Percentiles rank a stretch among this genome's conserved stretches.
Evolutionary conservation across 2,888 invertebrate species (phyloP).

Genomic region (Sphaerophoria rueppellii): DNA sequence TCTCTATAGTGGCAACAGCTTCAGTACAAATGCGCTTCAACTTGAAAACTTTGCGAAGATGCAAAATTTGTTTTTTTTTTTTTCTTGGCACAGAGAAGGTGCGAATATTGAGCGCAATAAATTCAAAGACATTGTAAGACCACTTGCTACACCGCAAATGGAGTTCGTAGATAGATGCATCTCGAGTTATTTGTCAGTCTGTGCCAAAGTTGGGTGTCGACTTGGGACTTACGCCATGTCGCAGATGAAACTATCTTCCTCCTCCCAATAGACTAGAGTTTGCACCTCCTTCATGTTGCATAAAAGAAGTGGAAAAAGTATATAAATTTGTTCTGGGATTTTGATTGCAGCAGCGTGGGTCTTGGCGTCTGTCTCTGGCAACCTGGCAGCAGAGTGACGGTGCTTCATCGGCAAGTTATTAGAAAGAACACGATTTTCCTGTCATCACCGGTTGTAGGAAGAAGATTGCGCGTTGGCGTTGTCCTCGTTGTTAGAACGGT

Average conservation of each 20-base stretch:
- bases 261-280: slow-evolving; percentile 23
- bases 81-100: slow-evolving; percentile 46
- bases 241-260: slow-evolving; percentile 41
- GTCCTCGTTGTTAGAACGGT: slow-evolving; percentile 26
- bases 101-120: slow-evolving; percentile 71
- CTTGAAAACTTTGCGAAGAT: slow-evolving; percentile 27
- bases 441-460: slow-evolving; percentile 54
- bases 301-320: slow-evolving; percentile 29
- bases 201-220: slow-evolving; percentile 20
- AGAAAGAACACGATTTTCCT: slow-evolving; percentile 70
- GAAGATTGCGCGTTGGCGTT: slow-evolving; percentile 14
- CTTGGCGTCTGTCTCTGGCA: slow-evolving; percentile 15
- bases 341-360: slow-evolving; percentile 44
- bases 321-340: slow-evolving; percentile 48
- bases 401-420: slow-evolving; percentile 46
- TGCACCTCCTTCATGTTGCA: slow-evolving; percentile 11
- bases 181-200: slow-evolving; percentile 27
- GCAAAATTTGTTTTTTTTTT: too few species aligned
- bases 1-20: slow-evolving; percentile 33
- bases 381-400: slow-evolving; percentile 9
- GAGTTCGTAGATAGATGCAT: slow-evolving; percentile 6
- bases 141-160: slow-evolving; percentile 19
- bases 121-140: slow-evolving; percentile 46
- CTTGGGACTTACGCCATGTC: slow-evolving; percentile 39
- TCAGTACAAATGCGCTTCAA: slow-evolving; percentile 11